These are phyloP conservation scores for Pogonus chalceus DNA, from an alignment of 1,140 invertebrate genomes.

Conservation along the genomic window DNA sequence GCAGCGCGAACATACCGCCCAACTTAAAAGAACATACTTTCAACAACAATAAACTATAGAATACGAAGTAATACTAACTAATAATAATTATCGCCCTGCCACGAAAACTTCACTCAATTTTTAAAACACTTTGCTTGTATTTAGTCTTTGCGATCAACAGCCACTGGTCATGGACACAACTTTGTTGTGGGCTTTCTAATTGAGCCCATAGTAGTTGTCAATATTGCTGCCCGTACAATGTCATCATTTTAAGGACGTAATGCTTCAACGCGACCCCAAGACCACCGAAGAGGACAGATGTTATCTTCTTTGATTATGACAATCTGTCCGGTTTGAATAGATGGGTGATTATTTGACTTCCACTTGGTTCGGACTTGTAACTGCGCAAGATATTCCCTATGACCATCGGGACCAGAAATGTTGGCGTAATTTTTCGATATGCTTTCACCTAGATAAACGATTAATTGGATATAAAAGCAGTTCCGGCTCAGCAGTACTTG, in stretches of 20 bases:
- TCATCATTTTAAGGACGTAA: constrained; percentile 24
- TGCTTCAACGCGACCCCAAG: constrained; percentile 20
- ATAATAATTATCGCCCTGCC: no score
- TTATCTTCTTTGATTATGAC: constrained; percentile 24
- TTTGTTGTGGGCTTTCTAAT: constrained; percentile 10
- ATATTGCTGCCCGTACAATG: constrained; percentile 18
- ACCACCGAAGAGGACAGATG: constrained; percentile 24
- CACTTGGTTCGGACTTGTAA: constrained; percentile 23
- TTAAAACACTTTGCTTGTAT: no score
- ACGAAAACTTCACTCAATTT: no score
- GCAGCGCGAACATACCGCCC: neutral
- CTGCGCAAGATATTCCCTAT: constrained; percentile 20
- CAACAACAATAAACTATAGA: neutral
- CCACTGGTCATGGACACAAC: neutral
- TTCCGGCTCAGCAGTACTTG: no score
- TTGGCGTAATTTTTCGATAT: constrained; percentile 15
- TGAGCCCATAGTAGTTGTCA: constrained; percentile 12
- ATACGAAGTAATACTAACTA: no score
- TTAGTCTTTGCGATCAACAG: no score
- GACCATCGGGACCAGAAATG: constrained; percentile 25
- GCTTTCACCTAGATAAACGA: no score
- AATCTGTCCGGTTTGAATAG: constrained; percentile 18
- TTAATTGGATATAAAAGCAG: no score
- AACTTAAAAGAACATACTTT: neutral
- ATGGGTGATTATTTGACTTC: constrained; percentile 8